A percentile compares a stretch with the other conserved stretches of the same genome.
phyloP scores from a whole-genome alignment of 2,113 vertebrate species.

The Peromyscus leucopus region DNA sequence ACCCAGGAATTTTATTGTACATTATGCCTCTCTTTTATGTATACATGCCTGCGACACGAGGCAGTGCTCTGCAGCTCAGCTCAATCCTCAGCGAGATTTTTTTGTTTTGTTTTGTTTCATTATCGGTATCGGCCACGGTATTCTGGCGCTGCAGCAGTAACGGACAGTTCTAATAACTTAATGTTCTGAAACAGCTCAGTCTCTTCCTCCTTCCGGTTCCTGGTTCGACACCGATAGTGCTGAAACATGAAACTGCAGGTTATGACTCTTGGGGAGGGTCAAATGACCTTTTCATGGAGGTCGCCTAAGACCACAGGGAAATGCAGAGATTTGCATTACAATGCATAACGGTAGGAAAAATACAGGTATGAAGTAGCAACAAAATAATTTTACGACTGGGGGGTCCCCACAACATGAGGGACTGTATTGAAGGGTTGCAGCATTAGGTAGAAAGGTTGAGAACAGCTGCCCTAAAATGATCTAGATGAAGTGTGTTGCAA shows the following conservation, averaged over 20 bases:
- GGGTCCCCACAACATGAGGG: neutral
- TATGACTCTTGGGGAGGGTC: neutral
- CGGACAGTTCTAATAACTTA: neutral
- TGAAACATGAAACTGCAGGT: neutral
- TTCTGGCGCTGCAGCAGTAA: neutral
- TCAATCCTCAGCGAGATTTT: neutral
- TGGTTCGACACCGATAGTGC: too few species aligned
- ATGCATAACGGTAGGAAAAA: neutral
- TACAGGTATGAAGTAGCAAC: neutral
- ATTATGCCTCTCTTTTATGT: too few species aligned
- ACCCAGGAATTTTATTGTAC: neutral
- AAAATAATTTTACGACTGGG: neutral
- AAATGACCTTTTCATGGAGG: neutral
- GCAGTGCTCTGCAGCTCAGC: neutral
- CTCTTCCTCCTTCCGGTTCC: neutral
- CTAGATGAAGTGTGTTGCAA: too few species aligned
- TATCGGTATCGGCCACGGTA: neutral
- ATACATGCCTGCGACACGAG: neutral
- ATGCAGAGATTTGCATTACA: neutral
- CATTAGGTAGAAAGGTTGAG: neutral
- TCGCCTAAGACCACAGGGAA: neutral
- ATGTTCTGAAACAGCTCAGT: neutral
- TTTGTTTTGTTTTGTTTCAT: neutral
- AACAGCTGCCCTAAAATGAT: neutral
- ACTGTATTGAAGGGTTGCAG: neutral